Evolutionary conservation across 2,888 invertebrate genomes (phyloP), one percentile per base, ranked within the genome.

Genomic region (Phyllotreta striolata): DNA sequence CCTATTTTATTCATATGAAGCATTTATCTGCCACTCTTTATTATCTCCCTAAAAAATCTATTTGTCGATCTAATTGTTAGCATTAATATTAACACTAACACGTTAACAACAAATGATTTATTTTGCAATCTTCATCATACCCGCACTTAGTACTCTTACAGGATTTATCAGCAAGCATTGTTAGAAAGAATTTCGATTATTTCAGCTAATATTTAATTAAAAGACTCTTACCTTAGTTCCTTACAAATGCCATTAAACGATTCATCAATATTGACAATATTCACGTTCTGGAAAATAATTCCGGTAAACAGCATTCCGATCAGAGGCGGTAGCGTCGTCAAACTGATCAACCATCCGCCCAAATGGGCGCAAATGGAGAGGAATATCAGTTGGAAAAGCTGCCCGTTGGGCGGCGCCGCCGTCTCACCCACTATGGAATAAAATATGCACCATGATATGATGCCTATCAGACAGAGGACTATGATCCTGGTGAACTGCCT

Each of bases 271-370:
- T 88, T 82, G 55, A 93, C 88, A 75, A 91, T 85, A 40, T 90
- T 90, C 35, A 90, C 81, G 78, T 94, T 94, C 81, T 90, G 88
- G 72, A 89, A 85, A 43, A 92, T 73, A 56, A 94, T 87, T 72
- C 95, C 95, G 46, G 92, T 90, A 71, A 93, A 81, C 13, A 95
- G 86, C 93, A 95, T 95, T 55, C 94, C 95, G 72, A 94, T 91
- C 9, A 95, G 86, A 0, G 92, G 89, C 1, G 95, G 95, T 63
- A 95, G 82, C 7, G 92, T 92, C 14, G 92, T 89, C 69, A 93
- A 82, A 66, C 90, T 87, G 81, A 93, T 86, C 34, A 93, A 77
- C 88, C 91, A 93, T 56, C 95, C 95, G 7, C 92, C 93, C 73
- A 93, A 89, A 81, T 94, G 88, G 0, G 93, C 91, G 8, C 87